Evolutionary conservation across 2,888 invertebrate genomes (phyloP).

Genomic region (Epirrita christyi): DNA sequence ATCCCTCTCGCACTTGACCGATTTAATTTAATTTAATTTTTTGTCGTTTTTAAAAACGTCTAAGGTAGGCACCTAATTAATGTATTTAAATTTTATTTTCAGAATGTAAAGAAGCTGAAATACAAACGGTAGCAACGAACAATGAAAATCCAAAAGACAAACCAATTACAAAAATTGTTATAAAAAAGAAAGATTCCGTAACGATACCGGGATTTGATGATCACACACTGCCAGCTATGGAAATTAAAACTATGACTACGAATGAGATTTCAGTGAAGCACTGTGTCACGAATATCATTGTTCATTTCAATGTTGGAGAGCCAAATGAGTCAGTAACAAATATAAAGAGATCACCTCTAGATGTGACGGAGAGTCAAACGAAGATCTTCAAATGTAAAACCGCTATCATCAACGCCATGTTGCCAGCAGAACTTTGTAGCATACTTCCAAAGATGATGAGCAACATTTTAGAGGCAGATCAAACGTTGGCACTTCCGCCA

Average conservation of each 20-base stretch:
- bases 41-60: no score
- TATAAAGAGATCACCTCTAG: slow-evolving; percentile 46
- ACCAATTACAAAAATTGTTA: slow-evolving; percentile 32
- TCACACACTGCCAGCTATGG: slow-evolving; percentile 47
- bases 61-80: no score
- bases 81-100: slow-evolving; percentile 31
- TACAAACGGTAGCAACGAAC: slow-evolving; percentile 46
- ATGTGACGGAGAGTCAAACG: slow-evolving; percentile 49
- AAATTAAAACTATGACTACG: slow-evolving; percentile 58
- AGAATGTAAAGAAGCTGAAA: slow-evolving; percentile 50
- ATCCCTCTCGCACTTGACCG: no score
- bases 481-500: slow-evolving; percentile 28
- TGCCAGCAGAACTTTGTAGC: slow-evolving; percentile 73
- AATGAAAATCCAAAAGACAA: slow-evolving; percentile 9
- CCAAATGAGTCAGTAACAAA: slow-evolving; percentile 41
- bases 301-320: slow-evolving; percentile 68
- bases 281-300: slow-evolving; percentile 61
- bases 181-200: slow-evolving; percentile 33
- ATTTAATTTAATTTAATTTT: no score
- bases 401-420: slow-evolving; percentile 61
- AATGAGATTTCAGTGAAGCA: slow-evolving; percentile 67
- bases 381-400: slow-evolving; percentile 67
- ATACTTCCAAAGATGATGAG: slow-evolving; percentile 66
- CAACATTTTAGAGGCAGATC: slow-evolving; percentile 47
- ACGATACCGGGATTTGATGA: slow-evolving; percentile 62